Base-by-base conservation (phyloP, 2,888 invertebrate species). In the Amorpha juglandis region DNA sequence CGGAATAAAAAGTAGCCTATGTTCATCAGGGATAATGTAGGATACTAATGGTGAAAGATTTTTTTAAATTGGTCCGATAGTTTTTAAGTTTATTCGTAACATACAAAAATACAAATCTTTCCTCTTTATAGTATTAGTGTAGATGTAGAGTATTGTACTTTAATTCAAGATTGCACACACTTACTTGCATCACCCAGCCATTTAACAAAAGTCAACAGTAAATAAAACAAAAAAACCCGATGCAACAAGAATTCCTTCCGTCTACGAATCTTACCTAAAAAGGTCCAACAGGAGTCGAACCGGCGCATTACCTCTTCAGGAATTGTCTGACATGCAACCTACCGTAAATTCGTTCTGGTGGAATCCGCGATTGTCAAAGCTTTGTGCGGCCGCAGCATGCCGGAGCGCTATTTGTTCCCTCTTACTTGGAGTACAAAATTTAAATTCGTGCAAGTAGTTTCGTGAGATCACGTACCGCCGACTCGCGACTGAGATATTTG, bases 311-410 rank as follows among this genome's bases (percentile, higher is more conserved):
- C 48, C 48, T 63, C 48, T 62, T 35, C 50, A 38, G 16, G 16
- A 63, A 16, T 42, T 42, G 66, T 50, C 63, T 58, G 66, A 55
- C 50, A 67, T 62, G 33, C 58, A 62, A 42, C 58, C 51, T 64
- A 27, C 67, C 64, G 52, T 63, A 65, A 67, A 58, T 50, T 51
- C 45, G 45, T 63, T 67, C 63, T 58, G 64, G 45, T 55, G 77
- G 80, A 78, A 79, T 79, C 75, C 74, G 67, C 78, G 74, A 86
- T 81, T 84, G 86, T 87, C 90, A 90, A 89, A 88, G 88, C 87
- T 88, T 88, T 88, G 86, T 83, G 78, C 78, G 77, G 68, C 62
- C 74, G 70, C 78, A 78, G 84, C 84, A 87, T 88, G 55, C 64
- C 64, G 55, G 27, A 45, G 33, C 16, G 55, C 33, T 21, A 58